Base-by-base conservation (phyloP, 53 echinoderm and acorn worm species). In the Hippasteria phrygiana region DNA sequence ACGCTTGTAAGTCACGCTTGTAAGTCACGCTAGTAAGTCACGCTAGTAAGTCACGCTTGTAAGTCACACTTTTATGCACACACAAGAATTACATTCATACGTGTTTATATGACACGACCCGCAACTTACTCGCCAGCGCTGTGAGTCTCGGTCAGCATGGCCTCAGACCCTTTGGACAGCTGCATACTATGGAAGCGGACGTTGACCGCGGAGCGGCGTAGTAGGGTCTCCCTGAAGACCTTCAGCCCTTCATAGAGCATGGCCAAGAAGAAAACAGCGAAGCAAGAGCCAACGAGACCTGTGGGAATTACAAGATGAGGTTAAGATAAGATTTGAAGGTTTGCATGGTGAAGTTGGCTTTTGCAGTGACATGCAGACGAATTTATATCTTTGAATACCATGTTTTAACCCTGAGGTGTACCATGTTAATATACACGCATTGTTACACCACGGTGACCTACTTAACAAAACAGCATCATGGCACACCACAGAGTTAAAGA, bases 191-290 rank as follows among this genome's bases (percentile, higher is more conserved):
- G 93, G 78, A 92, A 95, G 71, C 95, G 97, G n/a, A 97, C 89
- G 64, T 97, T 95, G 71, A 95, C 95, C 28, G 92, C 95, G 0
- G 93, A 93, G 2, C 92, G 80, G 16, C 94, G 94, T 42, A 97
- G 91, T 0, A 97, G 93, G 34, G 88, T 87, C 78, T 95, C 97
- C 29, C 99, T 45, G 38, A 94, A 77, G 47, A 99, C 99, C 79
- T 99, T 99, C 11, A 99, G 90, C 29, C 99, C 99, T 77, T 99
- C 99, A 43, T 99, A 99, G 47, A 96, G 71, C 91, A 96, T 74
- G 42, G 99, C 99, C 90, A 99, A 39, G 65, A 99, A 80, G 78
- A 94, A 99, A 55, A 99, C 89, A 7, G 94, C 96, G 45, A 99
- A 24, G 88, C 99, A 99, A 0, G 99, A 94, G 26, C 94, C 96